Evolutionary conservation across 2,113 vertebrate species (phyloP).

Genomic region (Prionailurus viverrinus): DNA sequence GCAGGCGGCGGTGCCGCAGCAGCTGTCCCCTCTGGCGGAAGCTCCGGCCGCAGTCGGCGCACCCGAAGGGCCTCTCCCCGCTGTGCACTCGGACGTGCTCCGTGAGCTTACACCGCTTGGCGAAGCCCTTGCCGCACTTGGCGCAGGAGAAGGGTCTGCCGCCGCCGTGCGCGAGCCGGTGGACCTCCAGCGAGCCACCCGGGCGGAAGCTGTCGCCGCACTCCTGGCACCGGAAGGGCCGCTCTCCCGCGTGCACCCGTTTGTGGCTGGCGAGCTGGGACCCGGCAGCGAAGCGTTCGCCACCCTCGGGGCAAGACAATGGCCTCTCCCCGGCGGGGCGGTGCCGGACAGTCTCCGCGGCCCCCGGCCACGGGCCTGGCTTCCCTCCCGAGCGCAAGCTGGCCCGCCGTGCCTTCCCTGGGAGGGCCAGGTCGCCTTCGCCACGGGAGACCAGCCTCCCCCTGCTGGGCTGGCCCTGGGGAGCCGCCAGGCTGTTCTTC

Average conservation of each 20-base stretch:
- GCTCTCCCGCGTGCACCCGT: constrained; percentile 52
- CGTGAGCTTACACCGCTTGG: background rate
- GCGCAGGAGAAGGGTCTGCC: background rate
- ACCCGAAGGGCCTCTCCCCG: constrained; percentile 62
- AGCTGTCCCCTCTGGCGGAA: constrained; percentile 65
- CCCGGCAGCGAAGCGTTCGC: background rate
- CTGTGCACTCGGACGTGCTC: background rate
- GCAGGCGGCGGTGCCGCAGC: constrained; percentile 67
- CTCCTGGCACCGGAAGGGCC: constrained; percentile 63
- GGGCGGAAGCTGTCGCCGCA: constrained; percentile 2
- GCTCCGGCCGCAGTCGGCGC: constrained; percentile 58
- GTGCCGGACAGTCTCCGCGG: fast-evolving
- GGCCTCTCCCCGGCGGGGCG: background rate
- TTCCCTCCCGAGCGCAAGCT: background rate
- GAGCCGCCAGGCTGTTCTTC: constrained; percentile 74
- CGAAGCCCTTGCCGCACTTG: background rate
- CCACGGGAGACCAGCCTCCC: constrained; percentile 85
- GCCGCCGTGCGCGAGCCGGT: background rate
- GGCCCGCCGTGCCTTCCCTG: background rate
- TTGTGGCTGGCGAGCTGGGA: background rate
- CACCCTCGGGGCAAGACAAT: background rate
- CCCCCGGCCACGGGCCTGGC: background rate
- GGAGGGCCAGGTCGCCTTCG: constrained; percentile 88
- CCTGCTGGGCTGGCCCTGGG: constrained; percentile 69
- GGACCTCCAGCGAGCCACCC: background rate